A percentile compares a stretch with the other conserved stretches of the same genome.
Conservation (phyloP, 1,140 invertebrate genomes). For the Papilio polyxenes region DNA sequence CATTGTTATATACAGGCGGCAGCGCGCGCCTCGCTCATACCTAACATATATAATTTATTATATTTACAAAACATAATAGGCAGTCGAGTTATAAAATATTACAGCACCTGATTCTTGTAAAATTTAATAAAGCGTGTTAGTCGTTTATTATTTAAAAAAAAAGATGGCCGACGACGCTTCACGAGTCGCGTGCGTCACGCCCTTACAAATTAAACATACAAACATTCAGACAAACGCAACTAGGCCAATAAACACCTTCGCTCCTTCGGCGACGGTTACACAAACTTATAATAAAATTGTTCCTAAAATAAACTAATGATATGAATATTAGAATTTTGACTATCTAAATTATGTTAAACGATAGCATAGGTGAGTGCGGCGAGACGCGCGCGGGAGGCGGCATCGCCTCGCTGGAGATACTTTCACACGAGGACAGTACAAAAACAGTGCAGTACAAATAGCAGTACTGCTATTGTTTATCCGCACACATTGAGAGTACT, state of each 20-base stretch:
- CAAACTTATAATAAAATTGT: conserved; percentile 64
- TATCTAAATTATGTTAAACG: conserved; percentile 71
- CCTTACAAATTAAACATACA: conserved; percentile 46
- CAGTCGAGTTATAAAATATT: conserved; percentile 63
- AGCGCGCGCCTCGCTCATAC: conserved; percentile 54
- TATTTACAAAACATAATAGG: conserved; percentile 76
- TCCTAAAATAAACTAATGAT: conserved; percentile 80
- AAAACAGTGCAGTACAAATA: neutral
- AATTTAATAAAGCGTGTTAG: conserved; percentile 67
- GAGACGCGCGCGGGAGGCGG: conserved; percentile 46
- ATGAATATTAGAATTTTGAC: conserved; percentile 79
- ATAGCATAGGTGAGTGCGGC: conserved; percentile 51
- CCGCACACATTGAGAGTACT: too few relatives aligned
- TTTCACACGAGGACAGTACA: conserved; percentile 41
- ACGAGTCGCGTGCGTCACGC: conserved; percentile 45
- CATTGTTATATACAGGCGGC: conserved; percentile 72
- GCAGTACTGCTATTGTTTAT: neutral
- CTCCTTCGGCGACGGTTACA: conserved; percentile 61
- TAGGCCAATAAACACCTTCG: conserved; percentile 67
- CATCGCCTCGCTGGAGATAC: conserved; percentile 25
- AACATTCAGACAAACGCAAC: conserved; percentile 64
- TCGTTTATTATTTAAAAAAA: conserved; percentile 45
- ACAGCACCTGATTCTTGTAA: conserved; percentile 71
- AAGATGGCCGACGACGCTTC: conserved; percentile 34
- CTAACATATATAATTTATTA: conserved; percentile 66